Evolutionary conservation across 2,113 vertebrate species (phyloP).

Genomic region (Callaeas wilsoni): DNA sequence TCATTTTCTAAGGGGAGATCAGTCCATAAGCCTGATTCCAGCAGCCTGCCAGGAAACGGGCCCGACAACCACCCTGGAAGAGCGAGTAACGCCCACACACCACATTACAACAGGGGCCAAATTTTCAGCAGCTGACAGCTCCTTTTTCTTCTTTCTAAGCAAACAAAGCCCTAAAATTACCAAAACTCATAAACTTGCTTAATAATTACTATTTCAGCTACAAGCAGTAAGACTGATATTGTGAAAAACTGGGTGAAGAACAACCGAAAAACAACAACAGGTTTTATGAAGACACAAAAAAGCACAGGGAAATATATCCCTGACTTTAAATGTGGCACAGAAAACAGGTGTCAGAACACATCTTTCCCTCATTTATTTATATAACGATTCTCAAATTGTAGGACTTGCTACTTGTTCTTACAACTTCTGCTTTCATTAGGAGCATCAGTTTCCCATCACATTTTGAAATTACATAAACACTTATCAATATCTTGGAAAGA

Average conservation of each 20-base stretch:
- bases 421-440: neutral
- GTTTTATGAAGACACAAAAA: neutral
- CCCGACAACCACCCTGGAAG: rapidly evolving
- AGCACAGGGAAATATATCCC: neutral
- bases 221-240: neutral
- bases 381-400: neutral
- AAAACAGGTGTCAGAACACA: neutral
- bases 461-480: neutral
- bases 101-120: neutral
- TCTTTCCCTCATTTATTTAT: neutral
- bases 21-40: neutral
- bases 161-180: neutral
- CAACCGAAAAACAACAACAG: neutral
- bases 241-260: neutral
- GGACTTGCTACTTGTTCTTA: neutral
- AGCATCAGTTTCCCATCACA: neutral
- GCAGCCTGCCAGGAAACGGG: neutral
- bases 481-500: neutral
- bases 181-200: neutral
- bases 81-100: neutral
- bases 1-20: neutral
- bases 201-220: neutral
- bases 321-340: neutral
- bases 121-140: neutral
- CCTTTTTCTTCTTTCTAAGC: neutral